Percentiles rank a stretch among this genome's conserved stretches.
phyloP scores from a whole-genome alignment of 2,888 invertebrate genomes.

The Watsonalla binaria region DNA sequence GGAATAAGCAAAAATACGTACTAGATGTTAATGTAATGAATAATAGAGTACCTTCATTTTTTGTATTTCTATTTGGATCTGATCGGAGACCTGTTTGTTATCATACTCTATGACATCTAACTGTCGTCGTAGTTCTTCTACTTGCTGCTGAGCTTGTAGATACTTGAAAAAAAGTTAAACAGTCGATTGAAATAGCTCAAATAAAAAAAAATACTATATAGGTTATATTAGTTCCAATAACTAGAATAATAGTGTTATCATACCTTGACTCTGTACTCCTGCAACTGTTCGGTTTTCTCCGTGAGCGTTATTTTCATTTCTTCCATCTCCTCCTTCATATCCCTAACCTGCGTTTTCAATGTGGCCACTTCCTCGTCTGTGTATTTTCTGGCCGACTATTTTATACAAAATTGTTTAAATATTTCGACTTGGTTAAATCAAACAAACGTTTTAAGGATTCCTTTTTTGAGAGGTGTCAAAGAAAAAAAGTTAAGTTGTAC shows the following conservation, averaged over 20 bases:
- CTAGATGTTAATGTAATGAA: background rate
- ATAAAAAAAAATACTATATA: background rate
- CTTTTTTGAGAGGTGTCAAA: too few species aligned
- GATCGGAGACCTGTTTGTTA: constrained; percentile 66
- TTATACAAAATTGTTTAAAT: background rate
- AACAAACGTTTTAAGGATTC: too few species aligned
- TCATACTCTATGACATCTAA: constrained; percentile 57
- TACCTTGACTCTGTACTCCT: constrained; percentile 64
- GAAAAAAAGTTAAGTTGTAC: too few species aligned
- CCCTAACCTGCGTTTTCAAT: constrained; percentile 50
- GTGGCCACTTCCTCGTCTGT: constrained; percentile 42
- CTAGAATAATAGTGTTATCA: background rate
- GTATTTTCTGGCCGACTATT: constrained; percentile 44
- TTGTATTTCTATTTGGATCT: constrained; percentile 66
- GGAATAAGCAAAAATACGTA: too few species aligned
- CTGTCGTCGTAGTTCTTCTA: constrained; percentile 57
- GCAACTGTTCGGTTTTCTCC: constrained; percentile 58
- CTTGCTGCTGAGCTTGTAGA: constrained; percentile 65
- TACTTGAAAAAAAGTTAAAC: constrained; percentile 37
- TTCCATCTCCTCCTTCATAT: constrained; percentile 54
- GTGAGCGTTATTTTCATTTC: constrained; percentile 47
- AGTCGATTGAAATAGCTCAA: background rate
- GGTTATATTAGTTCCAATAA: background rate
- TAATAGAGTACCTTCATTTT: constrained; percentile 63
- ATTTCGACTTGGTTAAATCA: background rate